Evolutionary conservation across 2,888 invertebrate genomes (phyloP).

Genomic region (Argyra leucocephala): DNA sequence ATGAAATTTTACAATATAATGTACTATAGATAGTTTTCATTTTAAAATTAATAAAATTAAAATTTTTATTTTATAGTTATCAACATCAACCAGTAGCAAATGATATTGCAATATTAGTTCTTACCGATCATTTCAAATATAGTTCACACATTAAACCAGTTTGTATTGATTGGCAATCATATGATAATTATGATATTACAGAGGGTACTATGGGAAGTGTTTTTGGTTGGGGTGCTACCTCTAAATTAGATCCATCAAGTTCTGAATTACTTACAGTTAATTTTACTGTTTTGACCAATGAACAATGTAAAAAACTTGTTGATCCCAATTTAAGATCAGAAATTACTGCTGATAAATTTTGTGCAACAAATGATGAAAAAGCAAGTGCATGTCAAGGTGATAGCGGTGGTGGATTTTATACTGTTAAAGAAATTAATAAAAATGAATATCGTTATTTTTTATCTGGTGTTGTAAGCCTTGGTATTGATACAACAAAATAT

Average conservation of each 20-base stretch:
- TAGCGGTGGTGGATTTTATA: slow-evolving; percentile 18
- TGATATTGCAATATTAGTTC: neutral
- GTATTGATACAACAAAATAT: no score
- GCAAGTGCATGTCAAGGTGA: slow-evolving; percentile 17
- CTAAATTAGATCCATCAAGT: neutral
- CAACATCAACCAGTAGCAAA: neutral
- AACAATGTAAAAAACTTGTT: slow-evolving; percentile 11
- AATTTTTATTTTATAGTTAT: neutral
- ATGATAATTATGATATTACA: slow-evolving; percentile 5
- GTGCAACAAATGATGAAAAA: slow-evolving; percentile 5
- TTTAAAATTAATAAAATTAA: neutral
- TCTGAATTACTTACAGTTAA: slow-evolving; percentile 16
- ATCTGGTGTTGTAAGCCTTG: no score
- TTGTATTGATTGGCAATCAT: neutral
- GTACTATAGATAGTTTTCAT: neutral
- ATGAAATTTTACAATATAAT: no score
- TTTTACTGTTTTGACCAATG: slow-evolving; percentile 14
- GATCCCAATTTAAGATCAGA: slow-evolving; percentile 8
- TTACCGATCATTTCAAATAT: neutral
- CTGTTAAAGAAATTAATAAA: neutral
- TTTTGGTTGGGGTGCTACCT: slow-evolving; percentile 20
- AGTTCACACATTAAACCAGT: neutral
- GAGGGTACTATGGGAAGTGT: slow-evolving; percentile 13
- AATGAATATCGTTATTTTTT: neutral
- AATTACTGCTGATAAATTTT: slow-evolving; percentile 17